phyloP scores from a whole-genome alignment of 2,888 invertebrate genomes.

The Nysson spinosus region DNA sequence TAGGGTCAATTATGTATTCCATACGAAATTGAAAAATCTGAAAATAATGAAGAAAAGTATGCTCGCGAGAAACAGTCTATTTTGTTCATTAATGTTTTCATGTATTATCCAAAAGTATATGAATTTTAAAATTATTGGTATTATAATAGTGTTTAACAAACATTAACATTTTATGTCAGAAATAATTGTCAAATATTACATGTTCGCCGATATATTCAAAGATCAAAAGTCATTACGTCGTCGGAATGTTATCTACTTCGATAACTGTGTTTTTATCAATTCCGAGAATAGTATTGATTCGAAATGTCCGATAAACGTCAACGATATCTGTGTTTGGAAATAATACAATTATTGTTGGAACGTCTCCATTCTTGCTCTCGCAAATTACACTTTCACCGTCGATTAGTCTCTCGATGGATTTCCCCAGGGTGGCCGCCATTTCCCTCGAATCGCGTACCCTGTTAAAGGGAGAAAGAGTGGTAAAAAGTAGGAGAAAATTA shows the following conservation, averaged over 20 bases:
- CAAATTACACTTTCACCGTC: background rate
- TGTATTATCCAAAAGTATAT: too few species aligned
- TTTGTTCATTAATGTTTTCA: too few species aligned
- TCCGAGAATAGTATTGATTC: background rate
- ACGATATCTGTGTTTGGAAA: background rate
- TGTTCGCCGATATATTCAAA: conserved; percentile 18
- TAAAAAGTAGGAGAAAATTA: conserved; percentile 41
- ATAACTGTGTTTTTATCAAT: conserved; percentile 24
- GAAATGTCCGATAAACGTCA: background rate
- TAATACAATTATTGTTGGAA: background rate
- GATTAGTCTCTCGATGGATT: conserved; percentile 33
- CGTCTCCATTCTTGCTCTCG: background rate
- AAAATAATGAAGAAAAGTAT: too few species aligned
- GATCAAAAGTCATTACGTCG: conserved; percentile 24
- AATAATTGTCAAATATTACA: background rate
- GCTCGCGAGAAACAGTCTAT: too few species aligned
- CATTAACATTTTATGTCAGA: too few species aligned
- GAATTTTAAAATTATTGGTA: too few species aligned
- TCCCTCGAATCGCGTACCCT: background rate
- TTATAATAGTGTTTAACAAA: too few species aligned
- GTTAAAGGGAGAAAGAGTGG: background rate
- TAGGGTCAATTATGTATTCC: too few species aligned
- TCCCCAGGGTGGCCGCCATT: conserved; percentile 7
- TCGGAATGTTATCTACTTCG: conserved; percentile 21
- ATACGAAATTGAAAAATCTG: too few species aligned